Evolutionary conservation across 2,888 invertebrate genomes (phyloP).

Genomic region (Acheta domesticus): DNA sequence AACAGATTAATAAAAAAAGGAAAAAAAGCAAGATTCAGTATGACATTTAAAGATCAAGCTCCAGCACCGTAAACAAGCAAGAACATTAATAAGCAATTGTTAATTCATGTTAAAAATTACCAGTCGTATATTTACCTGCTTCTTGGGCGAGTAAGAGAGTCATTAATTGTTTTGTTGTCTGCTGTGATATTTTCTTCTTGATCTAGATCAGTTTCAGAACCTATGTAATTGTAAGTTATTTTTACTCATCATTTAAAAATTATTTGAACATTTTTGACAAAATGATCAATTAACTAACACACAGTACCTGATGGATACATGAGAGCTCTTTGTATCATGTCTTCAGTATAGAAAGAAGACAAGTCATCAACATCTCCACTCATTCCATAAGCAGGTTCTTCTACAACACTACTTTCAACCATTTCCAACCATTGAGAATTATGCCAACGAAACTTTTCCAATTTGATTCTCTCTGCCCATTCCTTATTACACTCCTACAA

Average conservation of each 20-base stretch:
- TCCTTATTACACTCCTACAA: conserved; percentile 71
- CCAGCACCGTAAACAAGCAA: no score
- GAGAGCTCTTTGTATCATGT: conserved; percentile 61
- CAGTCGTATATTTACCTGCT: not conserved
- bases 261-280: not conserved
- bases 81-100: no score
- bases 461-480: conserved; percentile 91
- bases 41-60: no score
- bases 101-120: no score
- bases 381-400: conserved; percentile 46
- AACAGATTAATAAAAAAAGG: no score
- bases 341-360: conserved; percentile 69
- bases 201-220: not conserved
- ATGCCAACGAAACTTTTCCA: conserved; percentile 95
- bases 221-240: not conserved
- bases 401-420: conserved; percentile 72
- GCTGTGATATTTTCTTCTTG: not conserved
- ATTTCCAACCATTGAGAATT: conserved; percentile 98
- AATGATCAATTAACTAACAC: not conserved
- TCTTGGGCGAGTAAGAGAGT: not conserved
- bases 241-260: not conserved
- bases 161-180: conserved; percentile 4
- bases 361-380: conserved; percentile 61
- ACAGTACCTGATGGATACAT: conserved; percentile 51
- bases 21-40: no score